Evolutionary conservation across 2,888 invertebrate genomes (phyloP), one percentile per base, ranked within the genome.

Genomic region (Yponomeuta sedellus): DNA sequence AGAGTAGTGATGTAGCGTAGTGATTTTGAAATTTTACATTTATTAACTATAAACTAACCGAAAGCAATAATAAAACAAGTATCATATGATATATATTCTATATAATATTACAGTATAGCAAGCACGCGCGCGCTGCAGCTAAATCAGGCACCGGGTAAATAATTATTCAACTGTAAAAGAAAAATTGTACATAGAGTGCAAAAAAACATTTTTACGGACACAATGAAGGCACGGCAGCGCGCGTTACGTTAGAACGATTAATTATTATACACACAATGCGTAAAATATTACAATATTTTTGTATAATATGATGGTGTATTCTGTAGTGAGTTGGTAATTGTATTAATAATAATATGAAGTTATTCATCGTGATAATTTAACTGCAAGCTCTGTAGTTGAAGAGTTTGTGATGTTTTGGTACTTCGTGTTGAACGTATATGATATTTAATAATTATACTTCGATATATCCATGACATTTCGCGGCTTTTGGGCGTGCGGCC

Each of bases 1-100:
- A 89, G 89, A 82, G 87, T 90, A 90, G 89, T 80, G 75, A 70
- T 71, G 86, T 89, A 88, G 88, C 76, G 87, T 90, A 90, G 90
- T 79, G 75, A 88, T 90, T 90, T 90, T 88, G 89, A 91, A 87
- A 83, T 88, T 90, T 91, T 91, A 91, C 88, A 88, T 88, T 77
- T 73, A 70, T 72, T 74, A 77, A 40, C 70, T 73, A 74, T 83
- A 80, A 52, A 88, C 80, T 89, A 88, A 88, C 84, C 85, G 82
- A 90, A 88, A 90, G 90, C 90, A 90, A 90, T 90, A 90, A 89
- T 77, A 76, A 82, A 65, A 34, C 34, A 52, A 61, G 74, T 77
- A 80, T 80, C 75, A 77, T 75, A 78, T 74, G 74, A 75, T 61
- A 61, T 61, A 61, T 61, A 61, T 61, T 25, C 12, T 52, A 52